Evolutionary conservation across 2,888 invertebrate species (phyloP).

Genomic region (Shargacucullia verbasci): DNA sequence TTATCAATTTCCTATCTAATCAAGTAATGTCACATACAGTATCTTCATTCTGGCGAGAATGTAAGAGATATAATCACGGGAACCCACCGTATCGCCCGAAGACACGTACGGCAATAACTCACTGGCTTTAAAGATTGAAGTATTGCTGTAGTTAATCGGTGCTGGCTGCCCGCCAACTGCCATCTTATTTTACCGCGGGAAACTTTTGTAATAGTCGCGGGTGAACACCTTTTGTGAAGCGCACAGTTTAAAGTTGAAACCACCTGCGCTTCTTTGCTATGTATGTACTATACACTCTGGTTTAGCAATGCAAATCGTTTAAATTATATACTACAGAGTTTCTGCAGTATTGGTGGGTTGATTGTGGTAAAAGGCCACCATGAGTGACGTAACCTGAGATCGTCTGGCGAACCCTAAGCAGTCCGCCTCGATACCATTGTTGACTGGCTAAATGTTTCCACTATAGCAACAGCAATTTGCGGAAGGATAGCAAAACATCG

Average conservation of each 20-base stretch:
- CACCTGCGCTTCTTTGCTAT: constrained; percentile 7
- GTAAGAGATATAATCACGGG: constrained; percentile 27
- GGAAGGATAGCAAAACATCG: no score
- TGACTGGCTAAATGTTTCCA: no score
- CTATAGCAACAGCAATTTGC: no score
- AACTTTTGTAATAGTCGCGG: constrained; percentile 10
- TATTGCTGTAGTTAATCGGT: constrained; percentile 20
- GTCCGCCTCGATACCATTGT: no score
- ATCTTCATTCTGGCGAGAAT: background rate
- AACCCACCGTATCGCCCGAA: constrained; percentile 21
- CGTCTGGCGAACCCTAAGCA: no score
- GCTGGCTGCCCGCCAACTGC: constrained; percentile 38
- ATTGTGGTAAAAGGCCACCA: no score
- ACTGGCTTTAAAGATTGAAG: constrained; percentile 31
- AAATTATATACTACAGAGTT: no score
- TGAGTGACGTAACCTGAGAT: no score
- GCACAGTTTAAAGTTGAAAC: background rate
- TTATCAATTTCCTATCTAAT: background rate
- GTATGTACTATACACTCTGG: no score
- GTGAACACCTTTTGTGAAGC: constrained; percentile 9
- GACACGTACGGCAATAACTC: constrained; percentile 46
- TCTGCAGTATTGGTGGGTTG: no score
- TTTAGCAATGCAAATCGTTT: no score
- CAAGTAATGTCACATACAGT: background rate
- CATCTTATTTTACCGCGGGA: constrained; percentile 20